Evolutionary conservation across 2,113 vertebrate genomes (phyloP).

Genomic region (Eurystomus gularis): DNA sequence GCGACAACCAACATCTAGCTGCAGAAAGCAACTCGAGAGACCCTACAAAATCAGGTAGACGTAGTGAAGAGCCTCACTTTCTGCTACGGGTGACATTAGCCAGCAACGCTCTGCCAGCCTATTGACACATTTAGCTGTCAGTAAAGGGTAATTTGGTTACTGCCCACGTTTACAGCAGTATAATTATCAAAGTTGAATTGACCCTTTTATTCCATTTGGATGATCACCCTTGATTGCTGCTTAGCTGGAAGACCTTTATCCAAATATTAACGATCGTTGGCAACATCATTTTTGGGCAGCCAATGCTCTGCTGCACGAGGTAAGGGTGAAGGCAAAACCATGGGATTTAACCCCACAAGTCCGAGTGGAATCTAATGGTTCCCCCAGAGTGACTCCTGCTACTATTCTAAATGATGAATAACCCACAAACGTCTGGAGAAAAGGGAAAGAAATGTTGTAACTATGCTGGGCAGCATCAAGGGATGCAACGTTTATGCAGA

Average conservation of each 20-base stretch:
- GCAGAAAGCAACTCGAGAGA: background rate
- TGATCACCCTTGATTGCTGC: background rate
- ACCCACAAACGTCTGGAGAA: fast-evolving
- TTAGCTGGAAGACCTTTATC: background rate
- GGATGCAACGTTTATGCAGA: background rate
- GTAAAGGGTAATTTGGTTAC: background rate
- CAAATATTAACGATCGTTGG: background rate
- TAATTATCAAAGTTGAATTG: background rate
- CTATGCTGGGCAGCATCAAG: background rate
- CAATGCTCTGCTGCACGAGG: background rate
- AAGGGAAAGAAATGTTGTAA: background rate
- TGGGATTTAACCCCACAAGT: background rate
- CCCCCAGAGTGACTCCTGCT: background rate
- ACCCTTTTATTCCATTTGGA: background rate
- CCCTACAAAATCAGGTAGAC: fast-evolving
- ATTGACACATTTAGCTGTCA: background rate
- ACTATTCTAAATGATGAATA: background rate
- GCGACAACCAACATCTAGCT: background rate
- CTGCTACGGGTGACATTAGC: background rate
- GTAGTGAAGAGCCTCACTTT: fast-evolving
- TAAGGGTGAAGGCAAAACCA: background rate
- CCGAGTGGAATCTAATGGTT: background rate
- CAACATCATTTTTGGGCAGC: background rate
- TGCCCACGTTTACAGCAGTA: background rate
- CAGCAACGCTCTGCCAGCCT: background rate